phyloP scores from a whole-genome alignment of 2,888 invertebrate species.

The Drosophila borealis region DNA sequence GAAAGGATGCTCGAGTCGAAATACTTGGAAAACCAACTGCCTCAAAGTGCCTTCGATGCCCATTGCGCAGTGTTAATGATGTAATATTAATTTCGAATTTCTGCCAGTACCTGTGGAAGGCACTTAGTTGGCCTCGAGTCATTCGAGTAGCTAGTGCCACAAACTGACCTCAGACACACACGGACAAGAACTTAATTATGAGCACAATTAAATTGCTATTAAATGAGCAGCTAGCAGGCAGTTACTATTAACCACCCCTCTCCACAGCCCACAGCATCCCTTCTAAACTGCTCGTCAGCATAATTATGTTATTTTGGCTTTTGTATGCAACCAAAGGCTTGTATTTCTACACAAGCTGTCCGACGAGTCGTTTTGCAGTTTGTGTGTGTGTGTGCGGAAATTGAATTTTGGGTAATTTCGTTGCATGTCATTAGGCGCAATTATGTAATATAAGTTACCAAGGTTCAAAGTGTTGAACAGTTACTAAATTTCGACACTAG shows the following conservation, averaged over 20 bases:
- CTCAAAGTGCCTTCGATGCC: constrained; percentile 3
- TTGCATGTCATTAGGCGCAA: constrained; percentile 75
- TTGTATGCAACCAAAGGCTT: constrained; percentile 47
- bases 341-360: constrained; percentile 12
- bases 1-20: constrained; percentile 15
- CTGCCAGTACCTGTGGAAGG: constrained; percentile 12
- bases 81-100: constrained; percentile 43
- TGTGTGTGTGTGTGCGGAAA: constrained; percentile 51
- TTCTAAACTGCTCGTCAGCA: constrained; percentile 20
- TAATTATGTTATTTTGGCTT: constrained; percentile 68
- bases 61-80: constrained; percentile 38
- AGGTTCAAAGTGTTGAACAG: constrained; percentile 51
- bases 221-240: constrained; percentile 49
- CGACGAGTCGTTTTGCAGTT: constrained; percentile 8
- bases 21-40: constrained; percentile 1
- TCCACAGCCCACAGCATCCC: not conserved
- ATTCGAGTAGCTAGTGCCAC: constrained; percentile 12
- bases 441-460: constrained; percentile 61
- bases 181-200: constrained; percentile 51
- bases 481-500: constrained; percentile 23
- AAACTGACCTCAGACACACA: constrained; percentile 29
- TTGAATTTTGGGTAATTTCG: constrained; percentile 74
- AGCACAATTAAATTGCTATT: constrained; percentile 73
- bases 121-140: constrained; percentile 3
- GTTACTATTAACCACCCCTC: not conserved